Percentiles rank a stretch among this genome's conserved stretches.
These are phyloP conservation scores for Caranx melampygus DNA, from an alignment of 2,113 vertebrate genomes.

Conservation along the genomic window DNA sequence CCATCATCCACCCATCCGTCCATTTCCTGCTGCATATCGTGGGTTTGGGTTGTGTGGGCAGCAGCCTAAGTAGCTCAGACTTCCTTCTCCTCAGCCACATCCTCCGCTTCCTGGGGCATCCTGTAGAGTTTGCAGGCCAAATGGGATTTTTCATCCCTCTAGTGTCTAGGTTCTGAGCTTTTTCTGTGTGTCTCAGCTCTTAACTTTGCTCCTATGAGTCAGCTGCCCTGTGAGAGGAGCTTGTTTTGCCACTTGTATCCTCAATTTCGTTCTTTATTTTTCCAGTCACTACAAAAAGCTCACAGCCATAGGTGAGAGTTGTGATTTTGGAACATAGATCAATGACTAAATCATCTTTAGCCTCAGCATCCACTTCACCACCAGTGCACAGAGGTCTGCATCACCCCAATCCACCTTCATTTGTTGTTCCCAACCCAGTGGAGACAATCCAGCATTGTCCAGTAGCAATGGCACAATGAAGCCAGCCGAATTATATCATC, in stretches of 20 bases:
- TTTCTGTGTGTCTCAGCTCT: background rate
- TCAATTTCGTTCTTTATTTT: background rate
- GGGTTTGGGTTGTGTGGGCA: slow-evolving; percentile 2
- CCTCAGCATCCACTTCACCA: no score
- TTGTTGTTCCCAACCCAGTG: background rate
- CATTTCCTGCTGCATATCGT: slow-evolving; percentile 1
- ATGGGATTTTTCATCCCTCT: slow-evolving; percentile 9
- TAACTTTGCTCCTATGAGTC: background rate
- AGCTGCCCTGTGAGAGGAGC: background rate
- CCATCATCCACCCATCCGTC: background rate
- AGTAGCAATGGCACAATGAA: no score
- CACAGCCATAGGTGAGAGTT: background rate
- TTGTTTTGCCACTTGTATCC: background rate
- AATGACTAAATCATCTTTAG: background rate
- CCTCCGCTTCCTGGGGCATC: background rate
- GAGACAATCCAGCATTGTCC: background rate
- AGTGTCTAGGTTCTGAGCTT: background rate
- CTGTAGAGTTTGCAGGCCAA: slow-evolving; percentile 6
- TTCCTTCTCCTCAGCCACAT: background rate
- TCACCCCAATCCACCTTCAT: background rate
- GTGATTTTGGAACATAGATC: background rate
- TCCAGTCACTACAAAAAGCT: background rate
- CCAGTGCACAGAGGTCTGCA: background rate
- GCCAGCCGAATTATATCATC: no score
- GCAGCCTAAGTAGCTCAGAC: background rate